These are phyloP conservation scores for Trichonephila inaurata DNA, from an alignment of 1,140 invertebrate species.

Conservation along the genomic window DNA sequence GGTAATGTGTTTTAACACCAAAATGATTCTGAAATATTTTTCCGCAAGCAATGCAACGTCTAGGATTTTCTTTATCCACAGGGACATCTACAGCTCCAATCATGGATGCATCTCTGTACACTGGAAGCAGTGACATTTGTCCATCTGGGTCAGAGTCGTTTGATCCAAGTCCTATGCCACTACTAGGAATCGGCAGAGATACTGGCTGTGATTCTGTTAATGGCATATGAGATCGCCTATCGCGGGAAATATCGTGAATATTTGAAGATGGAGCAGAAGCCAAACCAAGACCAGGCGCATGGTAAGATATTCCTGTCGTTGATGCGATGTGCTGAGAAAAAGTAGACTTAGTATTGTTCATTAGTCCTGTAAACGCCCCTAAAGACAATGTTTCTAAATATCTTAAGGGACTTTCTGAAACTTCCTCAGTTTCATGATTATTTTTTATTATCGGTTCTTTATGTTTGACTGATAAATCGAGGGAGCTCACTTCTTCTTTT, in stretches of 20 bases:
- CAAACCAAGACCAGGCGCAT: slow-evolving; percentile 78
- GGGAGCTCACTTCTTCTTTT: slow-evolving; percentile 50
- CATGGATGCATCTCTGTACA: slow-evolving; percentile 78
- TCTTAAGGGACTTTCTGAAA: slow-evolving; percentile 86
- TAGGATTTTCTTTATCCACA: slow-evolving; percentile 90
- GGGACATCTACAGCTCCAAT: slow-evolving; percentile 84
- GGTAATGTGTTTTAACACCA: slow-evolving; percentile 96
- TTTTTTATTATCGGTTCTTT: slow-evolving; percentile 62
- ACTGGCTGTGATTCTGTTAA: slow-evolving; percentile 56
- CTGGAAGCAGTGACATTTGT: slow-evolving; percentile 72
- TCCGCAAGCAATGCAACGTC: slow-evolving; percentile 93
- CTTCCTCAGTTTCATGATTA: slow-evolving; percentile 76
- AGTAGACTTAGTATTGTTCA: slow-evolving; percentile 65
- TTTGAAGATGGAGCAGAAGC: slow-evolving; percentile 64
- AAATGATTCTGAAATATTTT: slow-evolving; percentile 97
- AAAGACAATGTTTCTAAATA: slow-evolving; percentile 90
- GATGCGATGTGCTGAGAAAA: slow-evolving; percentile 65
- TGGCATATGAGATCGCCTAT: slow-evolving; percentile 66
- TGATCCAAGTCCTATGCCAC: slow-evolving; percentile 35
- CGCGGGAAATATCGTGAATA: slow-evolving; percentile 23
- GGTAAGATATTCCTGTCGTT: slow-evolving; percentile 77
- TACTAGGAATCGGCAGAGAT: slow-evolving; percentile 52
- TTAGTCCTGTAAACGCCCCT: slow-evolving; percentile 84
- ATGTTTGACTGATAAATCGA: slow-evolving; percentile 70
- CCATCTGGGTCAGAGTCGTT: slow-evolving; percentile 74